Evolutionary conservation across 2,888 invertebrate genomes (phyloP).

Genomic region (Agrotis puta): DNA sequence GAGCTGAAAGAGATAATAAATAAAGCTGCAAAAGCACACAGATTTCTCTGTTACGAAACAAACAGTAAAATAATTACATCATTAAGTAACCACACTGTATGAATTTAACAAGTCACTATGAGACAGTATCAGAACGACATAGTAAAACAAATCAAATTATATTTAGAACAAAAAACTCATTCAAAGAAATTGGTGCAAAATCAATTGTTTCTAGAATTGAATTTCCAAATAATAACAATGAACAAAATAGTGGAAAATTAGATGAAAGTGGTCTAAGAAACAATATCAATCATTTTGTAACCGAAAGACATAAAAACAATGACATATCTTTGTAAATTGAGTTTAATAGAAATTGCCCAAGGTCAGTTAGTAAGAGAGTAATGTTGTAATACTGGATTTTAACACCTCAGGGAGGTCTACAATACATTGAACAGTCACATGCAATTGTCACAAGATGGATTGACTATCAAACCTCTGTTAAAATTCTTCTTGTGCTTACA

Average conservation of each 20-base stretch:
- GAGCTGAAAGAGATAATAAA: background rate
- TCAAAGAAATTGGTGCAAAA: constrained; percentile 37
- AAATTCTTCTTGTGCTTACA: too few relatives aligned
- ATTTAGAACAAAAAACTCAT: constrained; percentile 51
- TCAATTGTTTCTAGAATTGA: constrained; percentile 27
- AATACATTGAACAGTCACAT: too few relatives aligned
- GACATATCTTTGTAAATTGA: background rate
- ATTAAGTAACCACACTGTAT: constrained; percentile 40
- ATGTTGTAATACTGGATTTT: background rate
- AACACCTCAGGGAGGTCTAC: too few relatives aligned
- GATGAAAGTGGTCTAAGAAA: constrained; percentile 34
- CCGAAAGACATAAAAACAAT: constrained; percentile 9
- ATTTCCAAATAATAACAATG: constrained; percentile 27
- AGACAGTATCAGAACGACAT: constrained; percentile 39
- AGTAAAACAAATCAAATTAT: constrained; percentile 31
- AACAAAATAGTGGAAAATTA: constrained; percentile 5
- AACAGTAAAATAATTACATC: constrained; percentile 36
- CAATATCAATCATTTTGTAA: constrained; percentile 25
- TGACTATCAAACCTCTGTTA: background rate
- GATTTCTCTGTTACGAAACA: constrained; percentile 35
- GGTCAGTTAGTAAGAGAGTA: background rate
- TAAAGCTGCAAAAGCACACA: background rate
- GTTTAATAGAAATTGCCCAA: constrained; percentile 1
- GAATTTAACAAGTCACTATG: constrained; percentile 45
- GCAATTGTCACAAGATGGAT: background rate